phyloP scores from a whole-genome alignment of 2,113 vertebrate genomes.

The Onychorhynchus coronatus region DNA sequence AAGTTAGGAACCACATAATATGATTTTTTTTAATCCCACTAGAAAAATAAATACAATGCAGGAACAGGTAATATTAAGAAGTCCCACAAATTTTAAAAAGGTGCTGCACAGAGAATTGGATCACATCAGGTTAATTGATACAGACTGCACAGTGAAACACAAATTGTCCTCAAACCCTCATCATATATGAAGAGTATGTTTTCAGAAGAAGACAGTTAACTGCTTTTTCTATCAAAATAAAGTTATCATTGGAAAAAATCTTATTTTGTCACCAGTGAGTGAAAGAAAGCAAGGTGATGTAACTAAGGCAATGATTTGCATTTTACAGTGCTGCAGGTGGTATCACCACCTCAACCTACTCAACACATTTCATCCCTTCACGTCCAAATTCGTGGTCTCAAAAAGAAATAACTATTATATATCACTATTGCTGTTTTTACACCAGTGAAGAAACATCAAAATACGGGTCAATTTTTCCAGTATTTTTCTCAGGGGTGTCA shows the following conservation, averaged over 20 bases:
- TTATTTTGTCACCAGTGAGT: neutral
- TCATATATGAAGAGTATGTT: fast-evolving
- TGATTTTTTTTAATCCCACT: neutral
- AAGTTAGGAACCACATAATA: neutral
- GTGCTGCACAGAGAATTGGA: neutral
- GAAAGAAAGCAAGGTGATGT: neutral
- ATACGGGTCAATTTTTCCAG: neutral
- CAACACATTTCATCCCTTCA: slow-evolving; percentile 20
- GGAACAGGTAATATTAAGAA: neutral
- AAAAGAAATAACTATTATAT: neutral
- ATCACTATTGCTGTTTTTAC: neutral
- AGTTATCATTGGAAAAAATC: neutral
- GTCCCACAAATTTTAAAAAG: neutral
- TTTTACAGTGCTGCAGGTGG: neutral
- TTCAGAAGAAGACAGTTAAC: neutral
- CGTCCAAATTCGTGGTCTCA: neutral
- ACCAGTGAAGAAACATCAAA: neutral
- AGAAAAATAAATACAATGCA: neutral
- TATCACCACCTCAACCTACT: slow-evolving; percentile 30
- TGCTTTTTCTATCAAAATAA: neutral
- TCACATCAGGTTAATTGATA: neutral
- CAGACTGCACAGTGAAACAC: neutral
- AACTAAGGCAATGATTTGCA: neutral
- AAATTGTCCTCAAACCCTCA: neutral
- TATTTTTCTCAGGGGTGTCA: neutral